A percentile compares a stretch with the other conserved stretches of the same genome.
Conservation (phyloP, 1,140 invertebrate species). For the Hyles vespertilio region DNA sequence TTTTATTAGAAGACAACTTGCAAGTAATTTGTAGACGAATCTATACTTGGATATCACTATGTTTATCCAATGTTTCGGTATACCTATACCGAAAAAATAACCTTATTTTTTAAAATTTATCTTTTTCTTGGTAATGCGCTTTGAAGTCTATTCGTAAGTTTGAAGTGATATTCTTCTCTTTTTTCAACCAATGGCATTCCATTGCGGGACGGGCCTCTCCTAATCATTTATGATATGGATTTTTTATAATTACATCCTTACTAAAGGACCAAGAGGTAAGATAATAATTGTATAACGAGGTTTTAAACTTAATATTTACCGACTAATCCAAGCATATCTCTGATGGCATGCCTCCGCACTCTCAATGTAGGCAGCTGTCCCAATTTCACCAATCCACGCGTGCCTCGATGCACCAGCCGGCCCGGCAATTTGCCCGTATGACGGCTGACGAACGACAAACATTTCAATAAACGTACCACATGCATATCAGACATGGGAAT, state of each 20-base stretch:
- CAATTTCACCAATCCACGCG: constrained; percentile 33
- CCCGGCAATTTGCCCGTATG: constrained; percentile 20
- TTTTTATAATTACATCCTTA: neutral
- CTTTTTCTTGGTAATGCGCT: too few relatives aligned
- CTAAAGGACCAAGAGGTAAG: neutral
- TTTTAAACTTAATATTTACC: constrained; percentile 44
- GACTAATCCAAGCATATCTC: constrained; percentile 72
- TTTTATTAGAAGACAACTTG: neutral
- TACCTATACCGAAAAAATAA: too few relatives aligned
- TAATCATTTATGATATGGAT: neutral
- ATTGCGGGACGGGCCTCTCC: neutral
- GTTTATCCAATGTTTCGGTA: neutral
- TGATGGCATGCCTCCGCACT: constrained; percentile 74
- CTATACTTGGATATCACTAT: neutral
- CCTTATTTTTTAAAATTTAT: too few relatives aligned
- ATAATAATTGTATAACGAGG: neutral
- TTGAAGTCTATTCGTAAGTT: too few relatives aligned
- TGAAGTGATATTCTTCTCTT: neutral
- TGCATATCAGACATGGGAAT: too few relatives aligned
- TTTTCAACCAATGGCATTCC: neutral
- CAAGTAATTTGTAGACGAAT: neutral
- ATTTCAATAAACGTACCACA: too few relatives aligned
- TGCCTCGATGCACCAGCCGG: constrained; percentile 24
- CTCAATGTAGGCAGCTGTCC: constrained; percentile 60
- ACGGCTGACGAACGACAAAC: constrained; percentile 23